Conservation (phyloP, 2,113 vertebrate species). For the Dicaeum eximium region DNA sequence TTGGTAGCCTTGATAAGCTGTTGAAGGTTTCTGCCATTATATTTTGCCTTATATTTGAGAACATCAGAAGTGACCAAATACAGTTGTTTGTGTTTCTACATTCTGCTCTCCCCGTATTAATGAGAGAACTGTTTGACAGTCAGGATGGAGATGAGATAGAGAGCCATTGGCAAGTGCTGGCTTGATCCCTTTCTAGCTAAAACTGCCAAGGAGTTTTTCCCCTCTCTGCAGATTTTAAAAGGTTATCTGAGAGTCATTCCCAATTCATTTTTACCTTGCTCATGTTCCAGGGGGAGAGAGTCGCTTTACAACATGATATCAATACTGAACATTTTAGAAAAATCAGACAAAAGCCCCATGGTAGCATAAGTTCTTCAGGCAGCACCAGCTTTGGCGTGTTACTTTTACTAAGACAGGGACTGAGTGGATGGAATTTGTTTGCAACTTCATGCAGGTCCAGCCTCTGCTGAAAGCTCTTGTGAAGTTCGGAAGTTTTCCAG, state of each 20-base stretch:
- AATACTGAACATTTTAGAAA: background rate
- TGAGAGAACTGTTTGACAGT: background rate
- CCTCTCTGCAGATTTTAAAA: background rate
- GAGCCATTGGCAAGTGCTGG: background rate
- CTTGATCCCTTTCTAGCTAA: background rate
- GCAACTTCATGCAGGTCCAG: fast-evolving
- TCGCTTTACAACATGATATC: background rate
- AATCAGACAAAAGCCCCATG: background rate
- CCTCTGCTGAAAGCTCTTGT: background rate
- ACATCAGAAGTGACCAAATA: background rate
- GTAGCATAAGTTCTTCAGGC: background rate
- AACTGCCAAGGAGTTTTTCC: background rate
- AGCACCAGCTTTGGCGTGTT: background rate
- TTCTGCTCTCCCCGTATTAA: background rate
- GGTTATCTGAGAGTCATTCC: background rate
- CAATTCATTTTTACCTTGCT: background rate
- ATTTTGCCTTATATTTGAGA: background rate
- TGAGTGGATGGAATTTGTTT: background rate
- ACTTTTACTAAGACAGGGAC: background rate
- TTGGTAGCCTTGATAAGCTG: background rate
- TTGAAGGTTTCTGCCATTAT: background rate
- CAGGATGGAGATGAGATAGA: background rate
- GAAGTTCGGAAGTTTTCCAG: slow-evolving; percentile 47
- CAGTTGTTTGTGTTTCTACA: background rate
- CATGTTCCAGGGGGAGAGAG: background rate